Base-by-base conservation (phyloP, 2,113 vertebrate species). In the Vulpes ferrilata region DNA sequence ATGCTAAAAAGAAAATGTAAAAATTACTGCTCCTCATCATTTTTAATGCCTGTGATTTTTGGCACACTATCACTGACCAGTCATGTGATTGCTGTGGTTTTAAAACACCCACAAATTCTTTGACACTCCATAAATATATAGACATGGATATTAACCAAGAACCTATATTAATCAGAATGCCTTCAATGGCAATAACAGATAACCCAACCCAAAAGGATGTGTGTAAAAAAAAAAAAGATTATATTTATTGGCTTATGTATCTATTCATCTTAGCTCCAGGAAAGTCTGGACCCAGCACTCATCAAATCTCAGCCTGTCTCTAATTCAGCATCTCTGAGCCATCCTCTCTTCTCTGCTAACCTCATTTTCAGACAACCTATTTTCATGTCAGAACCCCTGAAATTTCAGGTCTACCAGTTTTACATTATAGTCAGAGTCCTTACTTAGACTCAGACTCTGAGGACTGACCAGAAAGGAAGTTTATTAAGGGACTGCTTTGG, bases 191-290 rank as follows among this genome's bases (percentile, higher is more conserved):
- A 91, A 48, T 10, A 20, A 84, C 57, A 65, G 30, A 62, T 64
- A 95, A 90, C 38, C 22, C 59, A 96, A 82, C 11, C 27, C 48
- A 90, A 93, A 90, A 62, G 59, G 57, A 92, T 22, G n/a, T 74
- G 4, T n/a, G 4, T 13, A 79, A 43, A 69, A 16, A 48, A 43
- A 48, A 20, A 8, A 57, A 32, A 27, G 43, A 48, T 78, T 23
- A 20, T 79, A 57, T 67, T 20, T 81, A 48, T 60, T 27, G 11
- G 62, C 59, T 82, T 90, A 43, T 25, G 4, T 67, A 67, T 67
- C 32, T 93, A 25, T 53, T 76, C 48, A 48, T 51, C 69, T 55
- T 73, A 84, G 55, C 64, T 55, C 84, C 78, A 81, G 38, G 78
- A 23, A 93, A 91, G 15, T 53, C 3, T 59, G 30, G 62, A 67